Evolutionary conservation across 2,797 vertebrate species (phyloP).

Genomic region (Pantherophis alleghaniensis): DNA sequence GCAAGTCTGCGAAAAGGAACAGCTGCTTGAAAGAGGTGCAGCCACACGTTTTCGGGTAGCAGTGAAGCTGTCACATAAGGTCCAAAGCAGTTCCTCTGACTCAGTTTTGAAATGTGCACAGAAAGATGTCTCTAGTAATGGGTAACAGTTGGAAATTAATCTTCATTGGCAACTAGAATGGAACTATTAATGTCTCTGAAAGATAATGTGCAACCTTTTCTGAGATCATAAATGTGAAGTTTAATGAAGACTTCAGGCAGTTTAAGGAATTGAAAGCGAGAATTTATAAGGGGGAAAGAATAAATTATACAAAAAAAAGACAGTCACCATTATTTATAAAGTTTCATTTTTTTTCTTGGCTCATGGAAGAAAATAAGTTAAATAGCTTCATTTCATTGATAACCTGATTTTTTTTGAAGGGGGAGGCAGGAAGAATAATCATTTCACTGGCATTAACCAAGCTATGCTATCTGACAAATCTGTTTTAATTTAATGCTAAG

Average conservation of each 20-base stretch:
- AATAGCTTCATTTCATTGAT: slow-evolving; percentile 39
- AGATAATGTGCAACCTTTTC: slow-evolving; percentile 34
- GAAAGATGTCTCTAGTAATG: neutral
- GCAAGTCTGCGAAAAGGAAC: neutral
- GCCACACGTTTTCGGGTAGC: neutral
- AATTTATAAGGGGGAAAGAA: slow-evolving; percentile 29
- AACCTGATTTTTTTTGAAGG: slow-evolving; percentile 22
- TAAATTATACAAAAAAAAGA: slow-evolving; percentile 12
- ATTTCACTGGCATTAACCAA: slow-evolving; percentile 47
- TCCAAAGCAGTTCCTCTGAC: neutral
- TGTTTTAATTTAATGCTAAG: slow-evolving; percentile 20
- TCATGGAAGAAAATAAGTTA: neutral
- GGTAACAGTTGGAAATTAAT: slow-evolving; percentile 33
- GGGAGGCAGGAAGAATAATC: neutral
- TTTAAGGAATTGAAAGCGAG: slow-evolving; percentile 24
- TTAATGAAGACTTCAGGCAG: slow-evolving; percentile 48
- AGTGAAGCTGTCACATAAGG: neutral
- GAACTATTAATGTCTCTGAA: slow-evolving; percentile 42
- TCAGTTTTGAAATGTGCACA: neutral
- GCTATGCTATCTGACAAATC: slow-evolving; percentile 40
- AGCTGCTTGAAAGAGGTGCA: neutral
- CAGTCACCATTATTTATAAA: slow-evolving; percentile 34
- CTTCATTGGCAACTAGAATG: slow-evolving; percentile 24
- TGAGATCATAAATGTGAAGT: slow-evolving; percentile 31
- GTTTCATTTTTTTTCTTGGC: slow-evolving; percentile 43